A percentile compares a stretch with the other conserved stretches of the same genome.
Conservation (phyloP, 2,113 vertebrate species). For the Bufo bufo region DNA sequence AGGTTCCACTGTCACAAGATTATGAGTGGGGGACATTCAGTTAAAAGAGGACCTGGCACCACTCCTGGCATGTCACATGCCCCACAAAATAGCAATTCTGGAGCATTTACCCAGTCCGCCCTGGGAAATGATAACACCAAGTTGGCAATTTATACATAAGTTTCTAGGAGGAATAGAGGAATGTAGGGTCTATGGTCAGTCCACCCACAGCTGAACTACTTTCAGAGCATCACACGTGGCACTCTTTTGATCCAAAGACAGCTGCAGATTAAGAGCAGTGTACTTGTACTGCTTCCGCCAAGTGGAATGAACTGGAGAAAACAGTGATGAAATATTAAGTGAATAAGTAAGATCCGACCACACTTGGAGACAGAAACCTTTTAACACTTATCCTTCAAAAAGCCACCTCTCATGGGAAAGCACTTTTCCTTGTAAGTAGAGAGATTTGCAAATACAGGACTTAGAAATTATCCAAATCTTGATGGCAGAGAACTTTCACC, state of each 20-base stretch:
- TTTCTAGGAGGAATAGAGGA: too few species aligned
- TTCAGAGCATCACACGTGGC: not conserved
- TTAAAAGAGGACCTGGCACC: too few species aligned
- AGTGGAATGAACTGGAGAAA: not conserved
- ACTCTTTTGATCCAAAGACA: not conserved
- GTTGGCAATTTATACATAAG: too few species aligned
- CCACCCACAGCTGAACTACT: not conserved
- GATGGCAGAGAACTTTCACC: not conserved
- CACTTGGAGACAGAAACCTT: not conserved
- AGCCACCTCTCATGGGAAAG: not conserved
- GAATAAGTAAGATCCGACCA: not conserved
- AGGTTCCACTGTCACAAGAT: too few species aligned
- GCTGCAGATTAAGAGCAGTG: not conserved
- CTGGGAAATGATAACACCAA: too few species aligned
- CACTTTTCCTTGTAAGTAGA: not conserved
- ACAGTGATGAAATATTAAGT: not conserved
- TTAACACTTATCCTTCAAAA: constrained; percentile 2
- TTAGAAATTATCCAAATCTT: not conserved
- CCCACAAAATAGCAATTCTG: too few species aligned
- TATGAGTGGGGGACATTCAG: too few species aligned
- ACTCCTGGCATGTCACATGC: too few species aligned
- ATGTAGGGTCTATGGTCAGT: too few species aligned
- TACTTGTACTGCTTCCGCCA: not conserved
- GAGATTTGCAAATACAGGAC: not conserved
- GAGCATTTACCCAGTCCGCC: too few species aligned